Base-by-base conservation (phyloP, 2,888 invertebrate genomes). In the Druceiella hillmani region DNA sequence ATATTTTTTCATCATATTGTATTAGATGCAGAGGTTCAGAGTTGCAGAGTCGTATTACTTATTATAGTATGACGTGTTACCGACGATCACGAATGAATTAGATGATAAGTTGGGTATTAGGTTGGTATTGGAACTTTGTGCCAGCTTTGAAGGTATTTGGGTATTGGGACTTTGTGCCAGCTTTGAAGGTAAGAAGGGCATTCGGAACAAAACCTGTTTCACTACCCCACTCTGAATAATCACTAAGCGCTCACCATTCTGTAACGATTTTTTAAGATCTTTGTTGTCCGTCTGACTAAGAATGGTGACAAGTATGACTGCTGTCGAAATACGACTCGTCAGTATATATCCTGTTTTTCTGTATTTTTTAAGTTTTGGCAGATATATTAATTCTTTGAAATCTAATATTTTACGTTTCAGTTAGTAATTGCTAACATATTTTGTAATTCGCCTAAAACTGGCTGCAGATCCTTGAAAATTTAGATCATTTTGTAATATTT, bases 101-200 rank as follows among this genome's bases (percentile, higher is more conserved):
- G 35, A 40, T n/a, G 47, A 39, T 9, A 53, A 36, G 36, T 52
- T 52, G 7, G 52, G 50, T 2, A 53, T 30, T 5, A 55, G 22
- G 33, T 52, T 43, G 2, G 31, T 45, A 17, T 14, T n/a, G 55
- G 26, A 54, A 53, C 56, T 26, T 46, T 44, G 13, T 16, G 28
- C 36, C 41, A 50, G 38, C 46, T 50, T n/a, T 17, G 20, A 14
- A 10, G 36, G 33, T 50, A 51, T 50, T 54, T 51, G 14, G 49
- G 26, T 50, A 51, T 4, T 47, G 47, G 22, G 30, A 25, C 39
- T 40, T 47, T 7, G 22, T 40, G 28, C 41, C 45, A 4, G 41
- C 24, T 36, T 40, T 47, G 17, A 47, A 49, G 22, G 31, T 35
- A 5, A 48, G 14, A 4, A 38, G 14, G 6, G 38, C 38, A 16